A percentile compares a stretch with the other conserved stretches of the same genome.
These are phyloP conservation scores for Thymelicus acteon DNA, from an alignment of 2,888 invertebrate species.

Conservation along the genomic window DNA sequence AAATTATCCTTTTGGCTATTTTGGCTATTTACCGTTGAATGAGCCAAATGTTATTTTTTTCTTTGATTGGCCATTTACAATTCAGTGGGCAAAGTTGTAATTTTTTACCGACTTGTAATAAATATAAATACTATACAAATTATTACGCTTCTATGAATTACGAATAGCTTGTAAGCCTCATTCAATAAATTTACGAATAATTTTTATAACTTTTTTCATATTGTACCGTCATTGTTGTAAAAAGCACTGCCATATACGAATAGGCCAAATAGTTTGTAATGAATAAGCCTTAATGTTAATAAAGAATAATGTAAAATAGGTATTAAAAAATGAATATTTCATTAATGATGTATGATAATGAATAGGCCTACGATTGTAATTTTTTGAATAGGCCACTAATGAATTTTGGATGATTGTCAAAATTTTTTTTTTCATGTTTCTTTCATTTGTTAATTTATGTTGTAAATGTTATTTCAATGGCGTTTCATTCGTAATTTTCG, in stretches of 20 bases:
- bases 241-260: constrained; percentile 38
- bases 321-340: constrained; percentile 17
- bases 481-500: constrained; percentile 27
- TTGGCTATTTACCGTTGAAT: neutral
- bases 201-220: constrained; percentile 36
- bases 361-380: constrained; percentile 24
- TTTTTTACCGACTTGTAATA: constrained; percentile 3
- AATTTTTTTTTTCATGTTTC: neutral
- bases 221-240: constrained; percentile 29
- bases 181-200: constrained; percentile 28
- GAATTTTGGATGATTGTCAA: neutral
- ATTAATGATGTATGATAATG: constrained; percentile 16
- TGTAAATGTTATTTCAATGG: constrained; percentile 29
- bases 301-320: constrained; percentile 25
- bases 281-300: constrained; percentile 36
- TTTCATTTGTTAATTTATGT: neutral
- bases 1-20: neutral
- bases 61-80: constrained; percentile 6
- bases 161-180: constrained; percentile 28
- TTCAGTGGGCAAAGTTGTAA: constrained; percentile 8
- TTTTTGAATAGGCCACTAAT: constrained; percentile 13
- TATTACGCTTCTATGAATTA: constrained; percentile 21
- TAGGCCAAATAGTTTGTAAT: constrained; percentile 37
- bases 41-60: neutral
- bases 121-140: constrained; percentile 13